phyloP scores from a whole-genome alignment of 2,113 vertebrate genomes.

The Spea bombifrons region DNA sequence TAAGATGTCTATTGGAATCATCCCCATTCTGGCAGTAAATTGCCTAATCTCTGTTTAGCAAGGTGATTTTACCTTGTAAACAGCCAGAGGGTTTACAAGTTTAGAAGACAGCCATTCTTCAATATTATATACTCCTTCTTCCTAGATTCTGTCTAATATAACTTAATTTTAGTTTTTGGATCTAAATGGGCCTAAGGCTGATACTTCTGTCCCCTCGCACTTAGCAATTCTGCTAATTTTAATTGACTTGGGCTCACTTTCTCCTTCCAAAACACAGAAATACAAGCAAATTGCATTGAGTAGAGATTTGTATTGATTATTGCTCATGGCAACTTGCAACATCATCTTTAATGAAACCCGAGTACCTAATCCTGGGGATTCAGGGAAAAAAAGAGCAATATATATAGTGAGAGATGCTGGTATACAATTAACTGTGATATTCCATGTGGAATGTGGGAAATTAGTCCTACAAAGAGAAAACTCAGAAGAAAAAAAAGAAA shows the following conservation, averaged over 20 bases:
- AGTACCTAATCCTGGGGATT: constrained; percentile 37
- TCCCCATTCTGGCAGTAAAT: constrained; percentile 37
- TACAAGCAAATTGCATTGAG: constrained; percentile 33
- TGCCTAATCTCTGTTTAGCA: constrained; percentile 46
- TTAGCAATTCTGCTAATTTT: constrained; percentile 13
- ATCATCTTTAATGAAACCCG: constrained; percentile 29
- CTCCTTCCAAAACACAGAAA: neutral
- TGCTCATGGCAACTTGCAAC: constrained; percentile 23
- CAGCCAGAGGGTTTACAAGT: constrained; percentile 46
- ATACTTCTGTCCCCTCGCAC: constrained; percentile 16
- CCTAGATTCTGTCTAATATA: constrained; percentile 47
- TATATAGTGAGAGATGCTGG: constrained; percentile 15
- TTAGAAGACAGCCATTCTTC: constrained; percentile 45
- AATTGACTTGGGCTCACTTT: constrained; percentile 18
- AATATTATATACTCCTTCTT: constrained; percentile 42
- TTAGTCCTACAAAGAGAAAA: constrained; percentile 18
- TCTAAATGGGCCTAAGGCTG: constrained; percentile 9
- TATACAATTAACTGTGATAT: constrained; percentile 41
- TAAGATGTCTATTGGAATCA: constrained; percentile 47
- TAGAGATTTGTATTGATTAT: constrained; percentile 3
- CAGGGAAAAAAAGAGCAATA: constrained; percentile 33
- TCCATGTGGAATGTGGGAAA: constrained; percentile 37
- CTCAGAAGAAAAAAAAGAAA: neutral
- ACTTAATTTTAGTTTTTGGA: constrained; percentile 42
- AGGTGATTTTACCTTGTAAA: constrained; percentile 49